Evolutionary conservation across 1,140 invertebrate species (phyloP), one percentile per base, ranked within the genome.

Genomic region (Aphelinus atriplicis): DNA sequence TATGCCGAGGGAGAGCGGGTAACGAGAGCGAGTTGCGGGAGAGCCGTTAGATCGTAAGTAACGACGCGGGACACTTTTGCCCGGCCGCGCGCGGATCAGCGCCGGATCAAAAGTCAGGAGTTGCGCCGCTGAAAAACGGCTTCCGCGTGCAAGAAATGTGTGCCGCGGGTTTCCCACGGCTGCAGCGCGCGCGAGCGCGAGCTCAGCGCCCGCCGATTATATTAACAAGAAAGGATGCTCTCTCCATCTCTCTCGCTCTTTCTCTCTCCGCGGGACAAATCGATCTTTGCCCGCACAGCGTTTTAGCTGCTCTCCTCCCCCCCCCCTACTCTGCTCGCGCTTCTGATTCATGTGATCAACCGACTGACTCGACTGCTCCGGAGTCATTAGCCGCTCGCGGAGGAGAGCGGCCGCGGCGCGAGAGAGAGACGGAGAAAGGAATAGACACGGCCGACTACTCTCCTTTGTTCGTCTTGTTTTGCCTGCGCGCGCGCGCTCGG

Each of bases 151-250:
- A 51, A 75, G 70, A 76, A 81, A 84, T 84, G 81, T 84, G 78
- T 84, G 83, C 79, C 82, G 82, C 77, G 80, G 71, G 81, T 83
- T 84, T 84, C 83, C 81, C 83, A 84, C 83, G 83, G 79, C 26
- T 26, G 7, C 4, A 7, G 6, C 45, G n/a, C 45, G n/a, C 3
- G n/a, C 58, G 26, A 2, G 10, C 58, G 10, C 58, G 58, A 60
- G 10, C 26, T 26, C 26, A 6, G 58, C 58, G 7, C 61, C 43
- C 45, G 46, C 51, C 51, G 51, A 6, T 53, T 53, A 53, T 4
- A 53, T 53, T 53, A 53, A 53, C 51, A 9, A 53, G 51, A 53
- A 9, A 53, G 51, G 26, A 26, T 26, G 26, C 26, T 26, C 26
- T 26, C 26, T 26, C 26, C 26, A 26, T 26, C 26, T 26, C 26